A percentile compares a stretch with the other conserved stretches of the same genome.
Conservation (phyloP, 2,113 vertebrate genomes). For the Mormoops blainvillei region DNA sequence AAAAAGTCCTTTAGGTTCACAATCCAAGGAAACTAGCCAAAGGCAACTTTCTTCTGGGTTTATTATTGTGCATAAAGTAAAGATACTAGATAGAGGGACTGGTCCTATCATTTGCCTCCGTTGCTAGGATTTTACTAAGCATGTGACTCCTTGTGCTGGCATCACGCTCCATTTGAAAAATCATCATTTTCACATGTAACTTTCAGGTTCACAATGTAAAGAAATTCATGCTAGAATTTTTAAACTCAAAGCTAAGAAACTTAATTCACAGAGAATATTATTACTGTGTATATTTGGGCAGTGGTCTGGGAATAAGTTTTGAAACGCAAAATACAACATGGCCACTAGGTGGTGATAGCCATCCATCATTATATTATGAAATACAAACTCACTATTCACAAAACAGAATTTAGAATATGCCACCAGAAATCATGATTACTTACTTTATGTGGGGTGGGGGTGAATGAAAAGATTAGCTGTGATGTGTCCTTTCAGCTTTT, state of each 20-base stretch:
- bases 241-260: not conserved
- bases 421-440: not conserved
- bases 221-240: not conserved
- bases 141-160: not conserved
- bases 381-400: not conserved
- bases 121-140: not conserved
- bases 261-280: not conserved
- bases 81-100: not conserved
- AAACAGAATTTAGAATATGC: not conserved
- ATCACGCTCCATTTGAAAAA: not conserved
- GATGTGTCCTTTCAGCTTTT: not conserved
- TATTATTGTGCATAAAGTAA: not conserved
- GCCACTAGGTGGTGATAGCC: constrained; percentile 80
- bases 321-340: not conserved
- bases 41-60: not conserved
- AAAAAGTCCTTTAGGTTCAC: not conserved
- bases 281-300: not conserved
- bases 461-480: not conserved
- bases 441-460: not conserved
- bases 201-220: not conserved
- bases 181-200: not conserved
- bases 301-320: not conserved
- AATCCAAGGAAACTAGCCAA: not conserved
- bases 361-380: not conserved
- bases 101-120: not conserved